Conservation (phyloP, 2,888 invertebrate species). For the Sminthurides aquaticus region DNA sequence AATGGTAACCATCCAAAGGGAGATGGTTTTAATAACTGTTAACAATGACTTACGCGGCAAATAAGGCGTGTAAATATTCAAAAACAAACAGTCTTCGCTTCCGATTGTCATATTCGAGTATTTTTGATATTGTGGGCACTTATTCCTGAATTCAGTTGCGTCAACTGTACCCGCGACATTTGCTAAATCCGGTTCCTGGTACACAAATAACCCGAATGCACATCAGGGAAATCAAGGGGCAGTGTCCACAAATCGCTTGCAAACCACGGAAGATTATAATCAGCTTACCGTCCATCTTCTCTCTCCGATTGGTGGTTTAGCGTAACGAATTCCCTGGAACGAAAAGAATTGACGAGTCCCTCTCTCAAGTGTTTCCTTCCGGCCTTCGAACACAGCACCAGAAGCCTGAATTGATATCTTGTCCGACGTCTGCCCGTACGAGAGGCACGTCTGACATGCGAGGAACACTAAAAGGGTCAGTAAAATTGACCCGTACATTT, state of each 20-base stretch:
- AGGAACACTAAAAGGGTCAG: too few relatives aligned
- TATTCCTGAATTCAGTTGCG: conserved; percentile 36
- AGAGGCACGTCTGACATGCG: too few relatives aligned
- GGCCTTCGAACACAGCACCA: conserved; percentile 10
- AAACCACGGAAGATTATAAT: too few relatives aligned
- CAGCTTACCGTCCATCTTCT: conserved; percentile 39
- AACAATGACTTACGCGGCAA: conserved; percentile 28
- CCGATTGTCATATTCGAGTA: conserved; percentile 29
- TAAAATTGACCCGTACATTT: too few relatives aligned
- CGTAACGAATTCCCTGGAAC: conserved; percentile 13
- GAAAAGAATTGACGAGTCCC: not conserved
- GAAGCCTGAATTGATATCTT: not conserved
- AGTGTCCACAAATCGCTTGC: too few relatives aligned
- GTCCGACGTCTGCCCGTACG: too few relatives aligned
- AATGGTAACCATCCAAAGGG: too few relatives aligned
- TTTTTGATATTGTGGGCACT: conserved; percentile 43
- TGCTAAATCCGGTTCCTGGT: conserved; percentile 28
- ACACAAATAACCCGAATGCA: not conserved
- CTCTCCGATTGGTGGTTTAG: conserved; percentile 41
- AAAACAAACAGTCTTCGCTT: conserved; percentile 45
- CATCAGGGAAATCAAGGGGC: not conserved
- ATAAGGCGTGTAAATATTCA: conserved; percentile 47
- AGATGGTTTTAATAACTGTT: too few relatives aligned
- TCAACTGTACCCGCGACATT: conserved; percentile 30
- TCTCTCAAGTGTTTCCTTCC: not conserved